Evolutionary conservation across 1,140 invertebrate genomes (phyloP), one percentile per base, ranked within the genome.

Genomic region (Atta colombica): DNA sequence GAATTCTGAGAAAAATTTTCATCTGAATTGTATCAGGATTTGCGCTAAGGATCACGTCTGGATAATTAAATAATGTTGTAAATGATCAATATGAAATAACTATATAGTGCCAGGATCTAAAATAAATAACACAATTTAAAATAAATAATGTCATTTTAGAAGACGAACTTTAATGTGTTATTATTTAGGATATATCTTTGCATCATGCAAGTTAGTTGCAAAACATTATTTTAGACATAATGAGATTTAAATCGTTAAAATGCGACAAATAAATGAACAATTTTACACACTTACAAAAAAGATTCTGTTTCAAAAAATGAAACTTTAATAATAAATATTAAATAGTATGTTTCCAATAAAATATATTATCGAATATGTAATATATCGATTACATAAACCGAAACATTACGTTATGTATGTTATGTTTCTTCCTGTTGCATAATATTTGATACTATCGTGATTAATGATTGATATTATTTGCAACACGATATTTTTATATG

Each of bases 401-500:
- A 69, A 69, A 69, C 6, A 39, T 49, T 69, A 25, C 39, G 45
- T 69, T 69, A 12, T 10, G 8, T 51, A 45, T 10, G 8, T 45
- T 45, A 49, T 16, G 21, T 69, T 68, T 68, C 39, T 5, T 49
- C 12, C 66, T 16, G 5, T 69, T 69, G 21, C 21, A 51, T 69
- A 69, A 69, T 25, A 12, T 39, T 75, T 31, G 12, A 60, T 8
- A 31, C 31, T 39, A 6, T 74, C 51, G n/a, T 25, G 55, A 51
- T 72, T 7, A 58, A 12, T 58, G 51, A 75, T 75, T 75, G 55
- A 45, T 60, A 39, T 77, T 4, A n/a, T 77, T 18, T 25, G 39
- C 31, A 45, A 45, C 14, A 69, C 21, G 21, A 49, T 69, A 14
- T 51, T 39, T 58, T 53, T 12, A 55, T 16, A 53, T 49, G 35